phyloP scores from a whole-genome alignment of 2,888 invertebrate genomes.

The Ceratothoa steindachneri region DNA sequence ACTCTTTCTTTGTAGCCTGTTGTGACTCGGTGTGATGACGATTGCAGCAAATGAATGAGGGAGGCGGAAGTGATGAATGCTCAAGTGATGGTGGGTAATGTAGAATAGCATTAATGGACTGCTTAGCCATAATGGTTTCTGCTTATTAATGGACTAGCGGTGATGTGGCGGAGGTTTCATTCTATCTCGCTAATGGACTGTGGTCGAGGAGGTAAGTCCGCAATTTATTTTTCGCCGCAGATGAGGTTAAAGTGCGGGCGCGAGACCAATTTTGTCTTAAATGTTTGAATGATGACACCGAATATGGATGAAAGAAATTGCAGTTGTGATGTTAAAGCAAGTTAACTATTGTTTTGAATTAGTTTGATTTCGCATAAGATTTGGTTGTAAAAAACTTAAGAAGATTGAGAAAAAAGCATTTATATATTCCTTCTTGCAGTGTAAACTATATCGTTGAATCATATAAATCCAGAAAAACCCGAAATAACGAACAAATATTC shows the following conservation, averaged over 20 bases:
- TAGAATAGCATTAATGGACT: neutral
- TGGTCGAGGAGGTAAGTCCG: neutral
- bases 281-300: too few relatives aligned
- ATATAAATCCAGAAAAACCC: neutral
- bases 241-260: too few relatives aligned
- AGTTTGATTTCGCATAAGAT: too few relatives aligned
- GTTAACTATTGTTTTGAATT: neutral
- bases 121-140: neutral
- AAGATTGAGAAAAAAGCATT: too few relatives aligned
- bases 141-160: neutral
- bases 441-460: too few relatives aligned
- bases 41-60: slow-evolving; percentile 7
- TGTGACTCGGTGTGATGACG: slow-evolving; percentile 7
- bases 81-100: neutral
- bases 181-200: neutral
- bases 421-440: too few relatives aligned
- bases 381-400: too few relatives aligned
- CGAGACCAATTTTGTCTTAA: too few relatives aligned
- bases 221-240: neutral
- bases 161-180: neutral
- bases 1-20: neutral
- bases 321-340: too few relatives aligned
- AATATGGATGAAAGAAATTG: too few relatives aligned
- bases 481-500: neutral
- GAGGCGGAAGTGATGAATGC: slow-evolving; percentile 3